Percentiles rank a stretch among this genome's conserved stretches.
phyloP scores from a whole-genome alignment of 2,113 vertebrate genomes.

The Brachyhypopomus occidentalis region DNA sequence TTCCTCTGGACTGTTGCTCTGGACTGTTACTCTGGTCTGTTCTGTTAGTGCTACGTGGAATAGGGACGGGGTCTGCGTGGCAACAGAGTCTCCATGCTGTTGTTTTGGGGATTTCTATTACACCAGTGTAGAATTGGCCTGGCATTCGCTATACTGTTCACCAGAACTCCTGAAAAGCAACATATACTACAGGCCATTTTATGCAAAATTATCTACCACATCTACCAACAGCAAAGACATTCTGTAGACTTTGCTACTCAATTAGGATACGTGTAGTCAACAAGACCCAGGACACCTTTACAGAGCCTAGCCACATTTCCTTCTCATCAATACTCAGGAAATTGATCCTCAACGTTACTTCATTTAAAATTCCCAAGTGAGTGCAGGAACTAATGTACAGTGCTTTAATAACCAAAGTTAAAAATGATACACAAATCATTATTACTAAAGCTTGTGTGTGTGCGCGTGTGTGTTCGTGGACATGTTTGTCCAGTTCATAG shows the following conservation, averaged over 20 bases:
- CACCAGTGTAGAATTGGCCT: not conserved
- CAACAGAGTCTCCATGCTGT: not conserved
- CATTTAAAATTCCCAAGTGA: not conserved
- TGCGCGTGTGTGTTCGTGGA: not conserved
- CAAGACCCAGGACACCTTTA: not conserved
- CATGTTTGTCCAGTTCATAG: slow-evolving; percentile 11
- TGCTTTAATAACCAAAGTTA: not conserved
- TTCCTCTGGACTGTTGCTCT: not conserved
- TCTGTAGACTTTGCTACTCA: not conserved
- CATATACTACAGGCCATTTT: too few species aligned
- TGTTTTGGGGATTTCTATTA: not conserved
- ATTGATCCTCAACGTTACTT: not conserved
- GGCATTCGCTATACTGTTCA: not conserved
- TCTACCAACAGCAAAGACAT: not conserved
- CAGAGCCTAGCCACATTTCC: not conserved
- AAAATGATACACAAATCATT: not conserved
- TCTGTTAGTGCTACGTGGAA: not conserved
- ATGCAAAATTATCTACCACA: not conserved
- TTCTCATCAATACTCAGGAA: not conserved
- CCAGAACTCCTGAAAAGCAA: too few species aligned
- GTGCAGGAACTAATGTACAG: not conserved
- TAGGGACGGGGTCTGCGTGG: not conserved
- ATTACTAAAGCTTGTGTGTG: not conserved
- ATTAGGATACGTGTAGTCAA: not conserved
- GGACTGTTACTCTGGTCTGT: not conserved